Conservation (phyloP, 2,113 vertebrate genomes). For the Coreoperca whiteheadi region DNA sequence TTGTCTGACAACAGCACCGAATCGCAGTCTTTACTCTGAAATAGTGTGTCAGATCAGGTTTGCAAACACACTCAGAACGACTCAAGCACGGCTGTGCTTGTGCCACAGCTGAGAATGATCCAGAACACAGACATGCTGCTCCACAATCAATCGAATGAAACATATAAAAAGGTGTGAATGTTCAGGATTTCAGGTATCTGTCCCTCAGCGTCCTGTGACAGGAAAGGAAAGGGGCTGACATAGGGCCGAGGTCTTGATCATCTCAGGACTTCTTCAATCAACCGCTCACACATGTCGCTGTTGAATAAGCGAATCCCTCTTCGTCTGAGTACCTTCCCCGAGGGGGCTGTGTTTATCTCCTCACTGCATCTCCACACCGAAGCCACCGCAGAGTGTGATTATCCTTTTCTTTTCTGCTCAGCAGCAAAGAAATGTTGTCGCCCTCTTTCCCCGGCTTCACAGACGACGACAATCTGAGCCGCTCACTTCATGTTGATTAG, state of each 20-base stretch:
- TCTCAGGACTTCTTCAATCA: constrained; percentile 59
- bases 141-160: neutral
- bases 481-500: constrained; percentile 56
- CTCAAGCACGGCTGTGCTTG: neutral
- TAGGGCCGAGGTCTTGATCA: constrained; percentile 50
- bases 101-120: neutral
- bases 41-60: constrained; percentile 19
- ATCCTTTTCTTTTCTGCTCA: constrained; percentile 50
- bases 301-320: constrained; percentile 50
- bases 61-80: constrained; percentile 8
- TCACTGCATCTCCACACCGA: constrained; percentile 52
- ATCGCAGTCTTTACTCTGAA: constrained; percentile 22
- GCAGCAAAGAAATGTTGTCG: constrained; percentile 41
- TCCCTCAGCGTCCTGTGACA: constrained; percentile 5
- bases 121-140: neutral
- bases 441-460: neutral
- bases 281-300: constrained; percentile 54
- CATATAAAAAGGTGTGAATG: neutral
- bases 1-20: neutral
- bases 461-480: neutral
- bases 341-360: constrained; percentile 60
- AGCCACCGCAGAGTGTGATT: constrained; percentile 50
- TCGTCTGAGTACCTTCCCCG: constrained; percentile 44
- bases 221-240: constrained; percentile 8
- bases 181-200: neutral